A percentile compares a stretch with the other conserved stretches of the same genome.
These are phyloP conservation scores for Monarcha castaneiventris DNA, from an alignment of 2,113 vertebrate species.

Conservation along the genomic window DNA sequence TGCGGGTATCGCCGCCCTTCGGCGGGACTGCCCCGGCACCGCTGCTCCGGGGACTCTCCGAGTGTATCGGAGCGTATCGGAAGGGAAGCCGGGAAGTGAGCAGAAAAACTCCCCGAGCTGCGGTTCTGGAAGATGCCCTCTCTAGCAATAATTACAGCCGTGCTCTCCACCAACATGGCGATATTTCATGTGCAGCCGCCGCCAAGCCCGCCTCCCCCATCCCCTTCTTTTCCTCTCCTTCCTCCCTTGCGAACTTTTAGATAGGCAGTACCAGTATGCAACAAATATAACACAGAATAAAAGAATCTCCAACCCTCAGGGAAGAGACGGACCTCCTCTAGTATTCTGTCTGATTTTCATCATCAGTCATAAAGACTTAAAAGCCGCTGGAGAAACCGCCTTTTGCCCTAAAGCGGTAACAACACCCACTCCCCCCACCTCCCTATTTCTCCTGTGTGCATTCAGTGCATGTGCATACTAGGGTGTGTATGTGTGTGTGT, in stretches of 20 bases:
- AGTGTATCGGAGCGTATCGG: background rate
- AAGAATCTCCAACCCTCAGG: conserved; percentile 6
- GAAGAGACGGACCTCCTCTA: background rate
- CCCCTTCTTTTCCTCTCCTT: background rate
- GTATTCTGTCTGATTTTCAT: conserved; percentile 5
- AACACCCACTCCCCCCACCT: background rate
- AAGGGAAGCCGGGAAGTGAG: background rate
- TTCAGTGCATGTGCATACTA: background rate
- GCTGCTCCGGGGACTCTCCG: background rate
- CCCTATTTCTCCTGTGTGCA: background rate
- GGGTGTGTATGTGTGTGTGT: background rate
- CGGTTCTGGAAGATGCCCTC: background rate
- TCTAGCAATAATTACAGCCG: background rate
- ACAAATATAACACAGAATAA: conserved; percentile 1
- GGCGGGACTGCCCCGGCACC: background rate
- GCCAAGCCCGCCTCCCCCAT: background rate
- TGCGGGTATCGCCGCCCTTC: background rate
- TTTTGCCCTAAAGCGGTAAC: background rate
- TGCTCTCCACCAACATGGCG: conserved; percentile 67
- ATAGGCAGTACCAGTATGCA: background rate
- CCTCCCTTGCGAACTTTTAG: conserved; percentile 9
- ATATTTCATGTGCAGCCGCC: conserved; percentile 50
- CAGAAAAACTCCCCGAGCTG: background rate
- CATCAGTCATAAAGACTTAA: background rate
- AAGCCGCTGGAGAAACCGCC: conserved; percentile 16